phyloP scores from a whole-genome alignment of 2,888 invertebrate genomes.

The Cantharis lateralis region DNA sequence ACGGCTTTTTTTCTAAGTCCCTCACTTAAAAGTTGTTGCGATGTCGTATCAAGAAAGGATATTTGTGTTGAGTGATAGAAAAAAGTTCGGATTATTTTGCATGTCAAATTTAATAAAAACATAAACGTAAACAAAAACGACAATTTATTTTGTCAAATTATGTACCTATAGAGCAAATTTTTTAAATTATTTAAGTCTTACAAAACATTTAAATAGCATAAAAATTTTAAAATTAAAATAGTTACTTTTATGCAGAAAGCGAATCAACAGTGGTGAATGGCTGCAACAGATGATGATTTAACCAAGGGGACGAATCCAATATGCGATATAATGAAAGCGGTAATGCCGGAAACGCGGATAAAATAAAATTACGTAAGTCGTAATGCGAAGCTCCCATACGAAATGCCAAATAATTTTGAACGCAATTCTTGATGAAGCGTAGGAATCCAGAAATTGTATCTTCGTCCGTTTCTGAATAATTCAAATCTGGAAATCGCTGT shows the following conservation, averaged over 20 bases:
- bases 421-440: slow-evolving; percentile 40
- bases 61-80: too few relatives aligned
- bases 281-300: slow-evolving; percentile 46
- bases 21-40: too few relatives aligned
- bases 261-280: slow-evolving; percentile 36
- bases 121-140: too few relatives aligned
- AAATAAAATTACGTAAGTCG: slow-evolving; percentile 43
- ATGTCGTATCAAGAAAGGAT: too few relatives aligned
- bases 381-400: slow-evolving; percentile 16
- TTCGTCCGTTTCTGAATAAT: slow-evolving; percentile 33
- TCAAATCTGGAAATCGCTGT: slow-evolving; percentile 43
- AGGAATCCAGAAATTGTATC: slow-evolving; percentile 52
- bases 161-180: not conserved
- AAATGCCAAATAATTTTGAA: slow-evolving; percentile 9
- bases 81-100: too few relatives aligned
- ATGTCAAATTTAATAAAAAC: too few relatives aligned
- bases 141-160: not conserved
- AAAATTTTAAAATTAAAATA: not conserved
- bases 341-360: slow-evolving; percentile 49
- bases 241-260: slow-evolving; percentile 7
- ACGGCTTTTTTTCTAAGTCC: not conserved
- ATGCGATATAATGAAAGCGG: slow-evolving; percentile 50
- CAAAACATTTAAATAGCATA: not conserved
- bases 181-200: not conserved
- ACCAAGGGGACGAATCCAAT: slow-evolving; percentile 50